Evolutionary conservation across 2,797 vertebrate species (phyloP), one percentile per base, ranked within the genome.

Genomic region (Aulostomus chinensis): DNA sequence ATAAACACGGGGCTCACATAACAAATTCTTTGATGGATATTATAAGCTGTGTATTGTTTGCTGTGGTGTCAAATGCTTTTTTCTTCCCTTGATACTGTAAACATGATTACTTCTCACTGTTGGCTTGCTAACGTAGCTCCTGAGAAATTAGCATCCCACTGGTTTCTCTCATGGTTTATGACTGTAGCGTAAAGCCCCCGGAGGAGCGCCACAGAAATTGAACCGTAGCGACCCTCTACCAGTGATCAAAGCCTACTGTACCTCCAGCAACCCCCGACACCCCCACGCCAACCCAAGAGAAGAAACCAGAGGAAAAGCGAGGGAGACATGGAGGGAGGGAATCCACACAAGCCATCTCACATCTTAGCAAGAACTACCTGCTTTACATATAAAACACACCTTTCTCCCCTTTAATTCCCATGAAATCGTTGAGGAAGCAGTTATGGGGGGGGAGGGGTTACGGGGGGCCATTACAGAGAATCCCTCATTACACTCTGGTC

Each of bases 301-400:
- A 37, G 36, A 57, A 53, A 52, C 28, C 36, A 21, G n/a, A 41
- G 24, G 28, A 33, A 57, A 56, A 37, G 38, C 29, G n/a, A n/a
- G 41, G 51, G 59, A 42, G 7, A 28, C 42, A 45, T 50, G 13
- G 41, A 61, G 53, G n/a, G 39, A 49, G 47, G 36, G 55, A 58
- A 45, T 69, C 58, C 61, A 51, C 59, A 58, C 53, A 52, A 66
- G 73, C 63, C 61, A 64, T 46, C 75, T 81, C 57, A 50, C 35
- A 34, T 72, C 68, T 64, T 48, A 26, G 58, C 47, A 16, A 66
- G 66, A 62, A 58, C 66, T 67, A 60, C 68, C 83, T 86, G 76
- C 69, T 86, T 86, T 87, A 74, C 86, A 88, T 86, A 86, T 81
- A 80, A 87, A 86, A 83, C 71, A 62, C 73, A 87, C 83, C 83